Base-by-base conservation (phyloP, 2,888 invertebrate species). In the Diplolepis rosae region DNA sequence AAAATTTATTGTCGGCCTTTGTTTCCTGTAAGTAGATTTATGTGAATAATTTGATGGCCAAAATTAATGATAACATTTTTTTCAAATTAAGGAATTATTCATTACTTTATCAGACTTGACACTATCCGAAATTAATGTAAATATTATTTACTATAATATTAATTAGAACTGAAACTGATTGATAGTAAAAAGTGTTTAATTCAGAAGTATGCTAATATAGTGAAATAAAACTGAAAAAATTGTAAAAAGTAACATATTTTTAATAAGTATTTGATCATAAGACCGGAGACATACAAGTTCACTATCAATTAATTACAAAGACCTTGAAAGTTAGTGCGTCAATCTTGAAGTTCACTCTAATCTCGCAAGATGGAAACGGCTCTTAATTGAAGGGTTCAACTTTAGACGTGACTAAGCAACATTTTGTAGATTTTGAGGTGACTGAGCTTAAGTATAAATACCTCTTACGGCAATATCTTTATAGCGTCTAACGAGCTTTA, bases 251-350 rank as follows among this genome's bases (percentile, higher is more conserved):
- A 24, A 27, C 27, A 24, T 4, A 27, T 50, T 6, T 50, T 11
- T 4, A 28, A 51, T 11, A 28, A 24, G 5, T 51, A 51, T 51
- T 24, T 28, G 1, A 28, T n/a, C 2, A 6, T 6, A 28, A 27
- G 3, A 52, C n/a, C 3, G 7, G 5, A 18, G 24, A 22, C 13
- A n/a, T 24, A 22, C 7, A n/a, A 39, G 56, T 24, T 39, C 4
- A 13, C 13, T 35, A 35, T 56, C 24, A 35, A 54, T 54, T 32
- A 54, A 61, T 61, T 35, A 61, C 35, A 22, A 24, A 39, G 22
- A 35, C 22, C 56, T 61, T 61, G 32, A 35, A 39, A 61, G 56
- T 61, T 39, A 32, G 24, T n/a, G 3, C 35, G 56, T 61, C 56
- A 61, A 32, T 61, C 13, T 32, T 32, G 13, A 39, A 61, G 56